Evolutionary conservation across 2,797 vertebrate genomes (phyloP).

Genomic region (Acanthurus tractus): DNA sequence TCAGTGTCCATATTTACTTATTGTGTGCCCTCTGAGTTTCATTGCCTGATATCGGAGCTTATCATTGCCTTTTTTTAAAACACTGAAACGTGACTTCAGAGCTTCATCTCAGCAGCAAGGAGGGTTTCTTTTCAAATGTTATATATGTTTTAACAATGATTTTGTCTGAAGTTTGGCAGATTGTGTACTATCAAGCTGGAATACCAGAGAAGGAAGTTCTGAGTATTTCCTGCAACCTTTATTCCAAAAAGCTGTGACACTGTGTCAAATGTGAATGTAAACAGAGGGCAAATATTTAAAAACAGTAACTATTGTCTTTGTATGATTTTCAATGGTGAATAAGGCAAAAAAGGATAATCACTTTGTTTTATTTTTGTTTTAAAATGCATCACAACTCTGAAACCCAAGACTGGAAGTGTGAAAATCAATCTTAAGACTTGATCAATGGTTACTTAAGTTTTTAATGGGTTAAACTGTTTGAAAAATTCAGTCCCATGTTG

Average conservation of each 20-base stretch:
- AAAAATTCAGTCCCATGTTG: background rate
- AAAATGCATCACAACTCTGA: no score
- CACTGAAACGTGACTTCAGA: background rate
- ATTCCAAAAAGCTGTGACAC: no score
- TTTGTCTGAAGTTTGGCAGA: background rate
- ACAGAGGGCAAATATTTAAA: no score
- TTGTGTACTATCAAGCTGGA: background rate
- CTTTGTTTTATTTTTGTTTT: no score
- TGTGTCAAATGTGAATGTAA: no score
- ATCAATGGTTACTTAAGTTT: background rate
- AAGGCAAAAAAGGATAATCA: no score
- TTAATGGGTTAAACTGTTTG: background rate
- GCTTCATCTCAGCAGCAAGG: background rate
- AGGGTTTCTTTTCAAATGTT: background rate
- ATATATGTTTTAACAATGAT: background rate
- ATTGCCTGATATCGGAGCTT: background rate
- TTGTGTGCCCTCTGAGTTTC: background rate
- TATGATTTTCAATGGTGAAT: no score
- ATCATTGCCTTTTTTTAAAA: background rate
- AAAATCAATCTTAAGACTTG: background rate
- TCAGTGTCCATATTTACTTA: background rate
- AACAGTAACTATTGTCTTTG: no score
- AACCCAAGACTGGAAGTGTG: background rate
- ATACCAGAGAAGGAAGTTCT: background rate
- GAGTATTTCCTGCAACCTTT: background rate